A percentile compares a stretch with the other conserved stretches of the same genome.
Evolutionary conservation across 1,140 invertebrate species (phyloP).

Genomic region (Danaus plexippus): DNA sequence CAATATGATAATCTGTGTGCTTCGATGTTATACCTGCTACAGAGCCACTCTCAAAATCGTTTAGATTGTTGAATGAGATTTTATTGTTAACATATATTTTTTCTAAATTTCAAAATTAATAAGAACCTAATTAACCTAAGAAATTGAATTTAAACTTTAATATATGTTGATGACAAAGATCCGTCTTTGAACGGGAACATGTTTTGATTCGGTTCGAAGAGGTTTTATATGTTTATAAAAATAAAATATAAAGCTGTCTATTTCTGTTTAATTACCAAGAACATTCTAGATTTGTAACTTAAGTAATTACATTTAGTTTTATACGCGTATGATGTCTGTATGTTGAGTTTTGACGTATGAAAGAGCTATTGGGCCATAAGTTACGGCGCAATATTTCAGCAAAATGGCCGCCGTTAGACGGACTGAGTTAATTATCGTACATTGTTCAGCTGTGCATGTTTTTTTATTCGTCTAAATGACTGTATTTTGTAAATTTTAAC

Average conservation of each 20-base stretch:
- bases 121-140: too few relatives aligned
- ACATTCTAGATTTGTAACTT: too few relatives aligned
- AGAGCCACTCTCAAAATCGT: neutral
- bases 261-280: too few relatives aligned
- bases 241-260: too few relatives aligned
- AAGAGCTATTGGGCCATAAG: slow-evolving; percentile 13
- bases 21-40: neutral
- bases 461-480: slow-evolving; percentile 1
- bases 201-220: too few relatives aligned
- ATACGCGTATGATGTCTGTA: too few relatives aligned
- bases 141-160: too few relatives aligned
- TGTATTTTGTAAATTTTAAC: slow-evolving; percentile 1
- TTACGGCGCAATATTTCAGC: slow-evolving; percentile 15
- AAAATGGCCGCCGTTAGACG: slow-evolving; percentile 18
- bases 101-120: too few relatives aligned
- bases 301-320: too few relatives aligned
- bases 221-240: too few relatives aligned
- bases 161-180: too few relatives aligned
- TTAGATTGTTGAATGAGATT: neutral
- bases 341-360: slow-evolving; percentile 12
- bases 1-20: neutral
- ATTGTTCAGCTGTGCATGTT: neutral
- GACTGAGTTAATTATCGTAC: slow-evolving; percentile 31
- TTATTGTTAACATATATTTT: neutral
- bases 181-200: too few relatives aligned